Percentiles rank a stretch among this genome's conserved stretches.
phyloP scores from a whole-genome alignment of 2,113 vertebrate species.

The Macquaria ambigua region DNA sequence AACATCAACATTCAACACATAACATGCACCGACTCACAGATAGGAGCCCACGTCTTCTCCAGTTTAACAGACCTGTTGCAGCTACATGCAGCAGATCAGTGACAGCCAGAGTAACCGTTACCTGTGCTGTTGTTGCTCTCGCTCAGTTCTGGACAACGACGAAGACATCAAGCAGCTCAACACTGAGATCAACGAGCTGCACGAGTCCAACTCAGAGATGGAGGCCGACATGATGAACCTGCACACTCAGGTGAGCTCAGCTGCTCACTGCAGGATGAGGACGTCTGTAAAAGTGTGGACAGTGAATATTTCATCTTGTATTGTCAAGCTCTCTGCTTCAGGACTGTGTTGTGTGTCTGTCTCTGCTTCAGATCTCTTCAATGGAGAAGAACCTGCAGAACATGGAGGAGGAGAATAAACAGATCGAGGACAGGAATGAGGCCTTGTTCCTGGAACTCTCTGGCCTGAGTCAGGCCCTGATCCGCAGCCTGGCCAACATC shows the following conservation, averaged over 20 bases:
- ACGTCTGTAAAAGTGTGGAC: background rate
- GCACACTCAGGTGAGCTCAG: constrained; percentile 92
- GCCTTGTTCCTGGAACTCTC: constrained; percentile 97
- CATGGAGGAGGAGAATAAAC: constrained; percentile 97
- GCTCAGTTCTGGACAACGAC: constrained; percentile 94
- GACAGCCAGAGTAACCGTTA: background rate
- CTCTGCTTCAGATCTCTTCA: constrained; percentile 89
- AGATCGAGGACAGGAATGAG: constrained; percentile 97
- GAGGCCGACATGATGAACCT: constrained; percentile 96
- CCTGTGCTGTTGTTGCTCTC: constrained; percentile 6
- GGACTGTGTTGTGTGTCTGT: background rate
- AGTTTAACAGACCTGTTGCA: background rate
- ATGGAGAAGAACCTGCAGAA: constrained; percentile 98
- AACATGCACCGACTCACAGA: background rate
- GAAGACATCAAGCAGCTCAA: constrained; percentile 99
- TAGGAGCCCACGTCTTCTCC: background rate
- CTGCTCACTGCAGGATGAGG: background rate
- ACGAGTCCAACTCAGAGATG: constrained; percentile 96
- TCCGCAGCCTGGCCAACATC: constrained; percentile 96
- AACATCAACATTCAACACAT: background rate
- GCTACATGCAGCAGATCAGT: background rate
- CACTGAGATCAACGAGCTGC: constrained; percentile 96
- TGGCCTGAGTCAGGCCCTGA: constrained; percentile 96
- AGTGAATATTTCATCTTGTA: background rate
- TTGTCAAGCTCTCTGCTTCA: background rate